Evolutionary conservation across 2,888 invertebrate species (phyloP), one percentile per base, ranked within the genome.

Genomic region (Chaetogeoica ovagalla): DNA sequence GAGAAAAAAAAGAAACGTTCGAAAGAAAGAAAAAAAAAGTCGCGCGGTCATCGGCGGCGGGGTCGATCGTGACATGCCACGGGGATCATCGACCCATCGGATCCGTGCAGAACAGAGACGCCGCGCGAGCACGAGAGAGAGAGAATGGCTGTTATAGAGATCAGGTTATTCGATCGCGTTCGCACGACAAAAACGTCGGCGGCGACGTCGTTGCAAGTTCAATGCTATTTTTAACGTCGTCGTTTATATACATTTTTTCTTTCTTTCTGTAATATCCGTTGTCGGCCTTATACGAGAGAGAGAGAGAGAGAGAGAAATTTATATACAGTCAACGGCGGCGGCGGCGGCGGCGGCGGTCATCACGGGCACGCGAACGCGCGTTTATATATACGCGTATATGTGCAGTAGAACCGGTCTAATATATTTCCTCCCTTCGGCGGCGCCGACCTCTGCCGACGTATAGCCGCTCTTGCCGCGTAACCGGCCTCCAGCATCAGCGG

Each of bases 41-140:
- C 73, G 73, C 69, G 77, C 69, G 77, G 77, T 70, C 77, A 77
- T 77, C 69, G 69, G 52, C 69, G 69, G 52, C 69, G 69, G 77
- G 68, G 76, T 76, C 76, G 68, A 76, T 76, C 76, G 76, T 76
- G 76, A 77, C 77, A 62, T 69, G 77, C 77, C 68, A 30, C 69
- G 77, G 55, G 77, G 77, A 77, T 77, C 77, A 77, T 77, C 77
- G 77, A 77, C 77, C 77, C 77, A 70, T 39, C 39, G 74, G 63
- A 57, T 39, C 30, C 65, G 57, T 5, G 48, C 39, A 9, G 70
- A 71, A 39, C 19, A 6, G 43, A 66, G 43, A 66, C 66, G 13
- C 30, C 30, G 30, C 30, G 30, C 30, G 55, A 7, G 59, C 11
- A 43, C 19, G 39, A 52, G 30, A 52, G 52, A 13, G 52, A 52